Evolutionary conservation across 1,140 invertebrate genomes (phyloP).

Genomic region (Orius insidiosus): DNA sequence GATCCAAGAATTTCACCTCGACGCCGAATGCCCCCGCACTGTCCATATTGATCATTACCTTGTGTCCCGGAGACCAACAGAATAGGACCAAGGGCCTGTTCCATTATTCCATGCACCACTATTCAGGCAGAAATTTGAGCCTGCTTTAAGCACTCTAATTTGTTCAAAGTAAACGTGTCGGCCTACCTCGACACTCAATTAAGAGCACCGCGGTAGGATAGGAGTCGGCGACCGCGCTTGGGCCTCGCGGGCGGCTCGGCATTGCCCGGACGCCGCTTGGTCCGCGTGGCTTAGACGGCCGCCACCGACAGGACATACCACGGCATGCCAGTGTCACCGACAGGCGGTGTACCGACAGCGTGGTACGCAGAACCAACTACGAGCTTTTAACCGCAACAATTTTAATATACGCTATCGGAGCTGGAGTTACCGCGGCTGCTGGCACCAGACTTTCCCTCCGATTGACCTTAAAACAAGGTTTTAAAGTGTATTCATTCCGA

Average conservation of each 20-base stretch:
- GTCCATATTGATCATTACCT: slow-evolving; percentile 67
- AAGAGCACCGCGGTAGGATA: slow-evolving; percentile 18
- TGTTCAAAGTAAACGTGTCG: slow-evolving; percentile 60
- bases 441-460: slow-evolving; percentile 85
- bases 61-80: slow-evolving; percentile 46
- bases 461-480: slow-evolving; percentile 71
- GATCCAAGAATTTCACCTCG: slow-evolving; percentile 67
- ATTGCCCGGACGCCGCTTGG: background rate
- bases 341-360: slow-evolving; percentile 37
- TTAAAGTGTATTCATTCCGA: slow-evolving; percentile 82
- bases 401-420: slow-evolving; percentile 80
- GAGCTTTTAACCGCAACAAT: slow-evolving; percentile 65
- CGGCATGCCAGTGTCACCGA: slow-evolving; percentile 28
- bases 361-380: slow-evolving; percentile 49
- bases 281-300: slow-evolving; percentile 7
- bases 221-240: slow-evolving; percentile 23
- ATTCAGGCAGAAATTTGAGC: slow-evolving; percentile 46
- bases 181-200: slow-evolving; percentile 17
- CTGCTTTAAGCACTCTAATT: slow-evolving; percentile 71
- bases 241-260: slow-evolving; percentile 19
- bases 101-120: slow-evolving; percentile 64
- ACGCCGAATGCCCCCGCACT: slow-evolving; percentile 51
- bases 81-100: slow-evolving; percentile 66
- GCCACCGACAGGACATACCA: slow-evolving; percentile 27
- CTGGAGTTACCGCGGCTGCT: slow-evolving; percentile 82